Evolutionary conservation across 2,113 vertebrate species (phyloP).

Genomic region (Lepidothrix coronata): DNA sequence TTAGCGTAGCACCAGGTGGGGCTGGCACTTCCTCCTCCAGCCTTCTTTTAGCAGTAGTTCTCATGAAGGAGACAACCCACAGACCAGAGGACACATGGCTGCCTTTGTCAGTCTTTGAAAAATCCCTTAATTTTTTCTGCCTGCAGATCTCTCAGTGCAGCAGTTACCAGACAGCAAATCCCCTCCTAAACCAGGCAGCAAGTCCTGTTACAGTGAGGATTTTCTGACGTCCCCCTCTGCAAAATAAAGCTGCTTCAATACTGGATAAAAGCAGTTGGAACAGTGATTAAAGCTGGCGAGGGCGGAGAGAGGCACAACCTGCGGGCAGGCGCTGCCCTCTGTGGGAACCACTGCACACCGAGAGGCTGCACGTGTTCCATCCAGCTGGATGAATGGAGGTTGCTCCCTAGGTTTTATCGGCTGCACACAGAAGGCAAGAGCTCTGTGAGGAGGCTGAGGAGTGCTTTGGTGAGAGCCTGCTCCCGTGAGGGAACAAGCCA

Average conservation of each 20-base stretch:
- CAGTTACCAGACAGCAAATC: neutral
- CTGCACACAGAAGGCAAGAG: neutral
- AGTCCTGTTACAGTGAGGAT: neutral
- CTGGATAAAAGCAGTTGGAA: neutral
- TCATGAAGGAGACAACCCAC: accelerated
- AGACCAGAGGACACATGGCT: neutral
- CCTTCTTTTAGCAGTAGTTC: neutral
- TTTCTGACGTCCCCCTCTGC: neutral
- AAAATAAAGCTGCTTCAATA: neutral
- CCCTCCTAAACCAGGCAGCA: neutral
- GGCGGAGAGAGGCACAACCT: accelerated
- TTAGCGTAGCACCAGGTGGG: neutral
- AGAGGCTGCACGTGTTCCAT: accelerated
- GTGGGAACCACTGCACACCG: neutral
- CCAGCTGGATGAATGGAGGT: accelerated
- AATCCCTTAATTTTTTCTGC: neutral
- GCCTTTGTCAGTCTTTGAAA: neutral
- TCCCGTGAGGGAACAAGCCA: neutral
- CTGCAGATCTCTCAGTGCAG: neutral
- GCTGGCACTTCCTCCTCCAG: neutral
- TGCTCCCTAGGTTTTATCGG: accelerated
- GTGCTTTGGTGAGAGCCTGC: accelerated
- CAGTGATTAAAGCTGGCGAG: accelerated
- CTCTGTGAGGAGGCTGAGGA: neutral
- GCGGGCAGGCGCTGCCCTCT: slow-evolving; percentile 49